Base-by-base conservation (phyloP, 2,888 invertebrate genomes). In the Pomacea canaliculata region DNA sequence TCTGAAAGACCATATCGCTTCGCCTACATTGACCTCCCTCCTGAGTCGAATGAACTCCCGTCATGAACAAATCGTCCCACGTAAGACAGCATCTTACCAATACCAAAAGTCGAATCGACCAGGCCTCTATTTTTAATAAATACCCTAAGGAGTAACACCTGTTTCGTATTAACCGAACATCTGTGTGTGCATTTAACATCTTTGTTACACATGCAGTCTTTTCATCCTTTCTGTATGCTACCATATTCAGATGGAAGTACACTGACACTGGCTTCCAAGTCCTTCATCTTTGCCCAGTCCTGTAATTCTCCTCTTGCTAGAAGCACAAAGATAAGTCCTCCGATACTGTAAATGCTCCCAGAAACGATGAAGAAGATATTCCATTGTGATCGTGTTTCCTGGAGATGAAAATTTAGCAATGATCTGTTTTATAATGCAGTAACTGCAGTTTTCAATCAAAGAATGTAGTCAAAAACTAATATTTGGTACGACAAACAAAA, bases 271-370 rank as follows among this genome's bases (percentile, higher is more conserved):
- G 10, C 12, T 7, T 73, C 67, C 19, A 19, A 10, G 67, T 56
- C 37, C 7, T 63, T 48, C 37, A 56, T 59, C 23, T 46, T 56
- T 18, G 60, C 68, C 78, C 78, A 78, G 27, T 70, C 37, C 68
- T 76, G 78, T 7, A 73, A n/a, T 27, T 78, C 78, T 48, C 78
- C 78, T 13, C 76, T 60, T 9, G 78, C 78, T 18, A 78, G 73
- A 1, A 78, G 67, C 1, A 76, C 59, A 37, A 70, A 78, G 23
- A 76, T 49, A 8, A 73, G 18, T 8, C 76, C 78, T 2, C 78
- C 78, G 0, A 62, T 23, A 48, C 73, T 70, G 48, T 73, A 78
- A 8, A 78, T 63, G 0, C 70, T 76, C 18, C 76, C 69, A 1
- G 78, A 76, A 62, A 76, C 68, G 76, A 76, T 73, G 71, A 78